A percentile compares a stretch with the other conserved stretches of the same genome.
phyloP scores from a whole-genome alignment of 2,113 vertebrate genomes.

The Galeopterus variegatus region DNA sequence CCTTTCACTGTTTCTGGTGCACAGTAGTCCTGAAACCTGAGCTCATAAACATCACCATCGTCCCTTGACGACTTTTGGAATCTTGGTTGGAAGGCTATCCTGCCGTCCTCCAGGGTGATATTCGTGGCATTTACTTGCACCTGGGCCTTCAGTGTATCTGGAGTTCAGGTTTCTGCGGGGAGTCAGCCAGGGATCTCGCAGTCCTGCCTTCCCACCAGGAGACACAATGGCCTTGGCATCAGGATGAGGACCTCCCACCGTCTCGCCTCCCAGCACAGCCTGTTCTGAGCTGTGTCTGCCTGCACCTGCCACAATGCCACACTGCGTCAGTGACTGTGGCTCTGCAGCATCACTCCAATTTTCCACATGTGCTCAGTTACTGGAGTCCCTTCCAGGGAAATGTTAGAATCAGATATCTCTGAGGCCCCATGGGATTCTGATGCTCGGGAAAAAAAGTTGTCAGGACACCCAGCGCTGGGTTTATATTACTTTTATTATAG shows the following conservation, averaged over 20 bases:
- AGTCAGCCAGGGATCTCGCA: neutral
- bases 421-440: neutral
- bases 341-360: neutral
- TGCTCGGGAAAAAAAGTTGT: neutral
- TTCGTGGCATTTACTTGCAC: neutral
- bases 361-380: neutral
- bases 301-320: neutral
- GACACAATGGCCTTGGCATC: accelerated
- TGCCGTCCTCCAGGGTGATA: neutral
- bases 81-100: neutral
- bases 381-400: neutral
- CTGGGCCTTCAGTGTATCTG: neutral
- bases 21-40: neutral
- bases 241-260: neutral
- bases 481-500: neutral
- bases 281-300: neutral
- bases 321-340: neutral
- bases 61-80: no score
- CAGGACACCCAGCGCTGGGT: no score
- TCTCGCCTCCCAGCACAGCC: neutral
- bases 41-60: accelerated
- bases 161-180: neutral
- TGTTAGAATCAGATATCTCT: accelerated
- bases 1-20: neutral
- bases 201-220: no score